Evolutionary conservation across 1,140 invertebrate genomes (phyloP).

Genomic region (Drosophila trapezifrons): DNA sequence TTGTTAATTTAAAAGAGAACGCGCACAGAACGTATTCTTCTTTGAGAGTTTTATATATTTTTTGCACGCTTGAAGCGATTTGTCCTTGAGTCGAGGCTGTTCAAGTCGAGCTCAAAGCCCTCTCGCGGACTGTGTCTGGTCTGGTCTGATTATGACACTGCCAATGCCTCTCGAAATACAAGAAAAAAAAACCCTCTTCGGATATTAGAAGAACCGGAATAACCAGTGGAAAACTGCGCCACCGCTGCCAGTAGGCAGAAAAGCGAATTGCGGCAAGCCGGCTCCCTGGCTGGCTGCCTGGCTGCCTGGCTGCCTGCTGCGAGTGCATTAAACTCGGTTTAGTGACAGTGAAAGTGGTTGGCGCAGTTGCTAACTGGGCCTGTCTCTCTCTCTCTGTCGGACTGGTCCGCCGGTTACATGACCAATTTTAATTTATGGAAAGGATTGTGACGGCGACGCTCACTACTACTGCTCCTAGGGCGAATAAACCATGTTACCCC

Average conservation of each 20-base stretch:
- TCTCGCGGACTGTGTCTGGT: slow-evolving; percentile 18
- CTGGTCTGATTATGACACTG: slow-evolving; percentile 78
- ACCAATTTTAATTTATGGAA: slow-evolving; percentile 55
- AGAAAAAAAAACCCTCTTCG: slow-evolving; percentile 20
- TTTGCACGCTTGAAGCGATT: slow-evolving; percentile 77
- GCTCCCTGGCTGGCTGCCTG: slow-evolving; percentile 1
- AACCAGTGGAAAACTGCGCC: slow-evolving; percentile 73
- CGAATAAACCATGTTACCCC: slow-evolving; percentile 22
- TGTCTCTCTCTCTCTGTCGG: slow-evolving; percentile 8
- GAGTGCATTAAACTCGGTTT: slow-evolving; percentile 78
- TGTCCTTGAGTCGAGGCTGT: slow-evolving; percentile 75
- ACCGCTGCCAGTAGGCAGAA: slow-evolving; percentile 39
- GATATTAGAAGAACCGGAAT: slow-evolving; percentile 77
- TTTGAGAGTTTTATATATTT: slow-evolving; percentile 22
- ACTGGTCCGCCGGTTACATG: slow-evolving; percentile 39
- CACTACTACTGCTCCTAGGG: slow-evolving; percentile 35
- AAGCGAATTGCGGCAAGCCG: slow-evolving; percentile 49
- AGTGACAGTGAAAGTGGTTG: slow-evolving; percentile 79
- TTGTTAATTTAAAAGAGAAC: slow-evolving; percentile 49
- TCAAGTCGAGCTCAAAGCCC: slow-evolving; percentile 66
- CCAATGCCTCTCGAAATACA: slow-evolving; percentile 62
- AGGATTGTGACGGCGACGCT: slow-evolving; percentile 41
- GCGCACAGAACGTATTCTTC: slow-evolving; percentile 36
- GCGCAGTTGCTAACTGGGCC: slow-evolving; percentile 51
- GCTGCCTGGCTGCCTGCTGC: slow-evolving; percentile 13